Conservation (phyloP, 2,888 invertebrate species). For the Alsophila aescularia region DNA sequence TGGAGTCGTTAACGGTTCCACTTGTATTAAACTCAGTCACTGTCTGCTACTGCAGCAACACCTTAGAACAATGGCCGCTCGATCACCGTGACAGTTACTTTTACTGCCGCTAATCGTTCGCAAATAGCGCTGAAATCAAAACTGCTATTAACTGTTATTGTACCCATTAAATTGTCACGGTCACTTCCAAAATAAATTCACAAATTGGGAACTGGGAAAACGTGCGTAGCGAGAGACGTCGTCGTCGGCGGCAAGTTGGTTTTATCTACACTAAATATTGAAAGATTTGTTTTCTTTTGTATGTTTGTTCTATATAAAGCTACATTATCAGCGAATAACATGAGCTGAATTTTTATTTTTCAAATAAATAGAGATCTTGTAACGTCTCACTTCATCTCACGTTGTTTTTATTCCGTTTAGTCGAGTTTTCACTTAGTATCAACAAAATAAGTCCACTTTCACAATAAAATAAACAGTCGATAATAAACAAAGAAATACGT, state of each 20-base stretch:
- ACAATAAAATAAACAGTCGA: too few relatives aligned
- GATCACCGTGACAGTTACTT: constrained; percentile 39
- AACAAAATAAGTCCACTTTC: too few relatives aligned
- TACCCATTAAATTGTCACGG: constrained; percentile 11
- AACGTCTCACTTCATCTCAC: too few relatives aligned
- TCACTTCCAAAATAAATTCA: constrained; percentile 7
- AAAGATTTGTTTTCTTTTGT: too few relatives aligned
- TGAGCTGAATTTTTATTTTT: too few relatives aligned
- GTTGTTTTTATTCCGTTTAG: too few relatives aligned
- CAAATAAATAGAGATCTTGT: too few relatives aligned
- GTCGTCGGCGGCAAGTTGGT: neutral
- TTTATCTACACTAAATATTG: too few relatives aligned
- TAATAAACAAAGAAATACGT: too few relatives aligned
- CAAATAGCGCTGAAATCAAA: constrained; percentile 34
- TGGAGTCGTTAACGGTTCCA: constrained; percentile 8
- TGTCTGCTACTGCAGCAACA: constrained; percentile 1
- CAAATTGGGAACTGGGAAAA: constrained; percentile 2
- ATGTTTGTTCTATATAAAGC: too few relatives aligned
- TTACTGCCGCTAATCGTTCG: constrained; percentile 36
- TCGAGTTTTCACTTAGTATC: too few relatives aligned
- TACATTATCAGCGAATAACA: too few relatives aligned
- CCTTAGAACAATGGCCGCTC: constrained; percentile 37
- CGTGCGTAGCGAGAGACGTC: constrained; percentile 16
- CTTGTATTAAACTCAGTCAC: neutral
- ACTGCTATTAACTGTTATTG: constrained; percentile 17